Evolutionary conservation across 2,113 vertebrate genomes (phyloP), one percentile per base, ranked within the genome.

Genomic region (Gymnocephalus cernua): DNA sequence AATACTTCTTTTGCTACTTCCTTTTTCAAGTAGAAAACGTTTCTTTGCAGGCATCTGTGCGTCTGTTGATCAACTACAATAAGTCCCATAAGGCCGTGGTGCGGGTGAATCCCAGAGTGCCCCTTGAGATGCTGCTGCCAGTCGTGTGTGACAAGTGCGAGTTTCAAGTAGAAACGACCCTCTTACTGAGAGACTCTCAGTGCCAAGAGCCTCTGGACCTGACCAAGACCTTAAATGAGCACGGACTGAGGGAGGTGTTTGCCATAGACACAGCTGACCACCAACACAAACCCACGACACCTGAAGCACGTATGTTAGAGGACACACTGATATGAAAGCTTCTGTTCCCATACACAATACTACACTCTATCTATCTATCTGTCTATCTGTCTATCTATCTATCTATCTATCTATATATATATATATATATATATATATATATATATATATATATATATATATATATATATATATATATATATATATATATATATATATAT

Each of bases 1-100:
- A 32, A 6, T 32, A 6, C 35, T 29, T 29, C 32, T 32, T 7
- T 32, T n/a, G n/a, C n/a, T n/a, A n/a, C n/a, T n/a, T n/a, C n/a
- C n/a, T n/a, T 41, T 41, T 41, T 41, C 10, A 41, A 38, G 38
- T 41, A 9, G 9, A 41, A 38, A 41, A 11, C 10, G 2, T 41
- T 41, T 41, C 45, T 67, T 88, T 95, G 76, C 90, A 99, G 98
- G 96, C 96, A 72, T 97, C 97, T 1, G 97, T 99, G 0, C 96
- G 98, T 63, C 95, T 99, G 50, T 91, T 99, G 74, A 95, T 99
- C 89, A 99, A 98, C 93, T 99, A 99, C 95, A 98, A 95, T 83
- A 97, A 93, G 92, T 96, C 96, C 9, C 96, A 99, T 87, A 99
- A 99, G 93, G 94, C 98, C 0, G 95, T 99, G 78, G 94, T 97